These are phyloP conservation scores for Gadus chalcogrammus DNA, from an alignment of 2,113 vertebrate species.

Conservation along the genomic window DNA sequence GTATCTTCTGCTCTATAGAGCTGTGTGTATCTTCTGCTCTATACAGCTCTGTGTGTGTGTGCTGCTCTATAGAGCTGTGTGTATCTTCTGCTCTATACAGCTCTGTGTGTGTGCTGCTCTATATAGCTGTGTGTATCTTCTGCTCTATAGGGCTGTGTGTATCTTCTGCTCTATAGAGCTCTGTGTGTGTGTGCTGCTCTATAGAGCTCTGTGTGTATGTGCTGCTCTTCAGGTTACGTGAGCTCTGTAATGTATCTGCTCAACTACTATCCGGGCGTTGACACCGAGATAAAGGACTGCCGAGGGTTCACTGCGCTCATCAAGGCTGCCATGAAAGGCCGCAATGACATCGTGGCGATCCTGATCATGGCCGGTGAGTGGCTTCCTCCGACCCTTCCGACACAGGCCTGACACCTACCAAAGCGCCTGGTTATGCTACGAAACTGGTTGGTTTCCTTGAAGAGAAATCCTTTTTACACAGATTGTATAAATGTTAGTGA, in stretches of 20 bases:
- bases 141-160: constrained; percentile 75
- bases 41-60: background rate
- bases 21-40: too few relatives aligned
- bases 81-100: too few relatives aligned
- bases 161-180: constrained; percentile 72
- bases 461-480: too few relatives aligned
- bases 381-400: too few relatives aligned
- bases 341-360: constrained; percentile 68
- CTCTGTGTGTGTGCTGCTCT: constrained; percentile 2
- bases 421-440: too few relatives aligned
- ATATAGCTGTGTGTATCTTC: constrained; percentile 72
- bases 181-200: constrained; percentile 72
- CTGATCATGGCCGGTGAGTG: constrained; percentile 83
- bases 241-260: constrained; percentile 81
- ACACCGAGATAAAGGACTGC: constrained; percentile 77
- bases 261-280: constrained; percentile 75
- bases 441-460: too few relatives aligned
- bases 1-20: too few relatives aligned
- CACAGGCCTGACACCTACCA: too few relatives aligned
- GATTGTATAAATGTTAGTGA: constrained; percentile 3
- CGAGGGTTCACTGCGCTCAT: constrained; percentile 86
- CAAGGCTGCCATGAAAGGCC: constrained; percentile 82
- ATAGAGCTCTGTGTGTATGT: constrained; percentile 79
- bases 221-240: constrained; percentile 68
- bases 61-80: too few relatives aligned